phyloP scores from a whole-genome alignment of 2,888 invertebrate species.

The Melolontha melolontha region DNA sequence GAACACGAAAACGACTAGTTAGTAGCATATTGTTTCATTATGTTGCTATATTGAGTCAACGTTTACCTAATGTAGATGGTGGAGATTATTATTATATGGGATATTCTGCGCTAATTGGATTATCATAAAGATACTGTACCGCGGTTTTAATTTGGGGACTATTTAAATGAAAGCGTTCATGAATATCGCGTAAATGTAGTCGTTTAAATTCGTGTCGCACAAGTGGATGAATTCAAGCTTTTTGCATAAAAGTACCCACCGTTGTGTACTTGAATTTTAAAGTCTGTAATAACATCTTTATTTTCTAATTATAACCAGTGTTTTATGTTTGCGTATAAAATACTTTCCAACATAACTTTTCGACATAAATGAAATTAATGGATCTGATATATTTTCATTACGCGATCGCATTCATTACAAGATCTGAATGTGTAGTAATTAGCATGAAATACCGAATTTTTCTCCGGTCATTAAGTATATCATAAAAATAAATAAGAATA shows the following conservation, averaged over 20 bases:
- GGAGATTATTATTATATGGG: conserved; percentile 5
- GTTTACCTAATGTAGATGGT: conserved; percentile 1
- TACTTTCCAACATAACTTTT: too few species aligned
- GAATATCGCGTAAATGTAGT: conserved; percentile 11
- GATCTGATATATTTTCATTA: too few species aligned
- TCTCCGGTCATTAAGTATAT: too few species aligned
- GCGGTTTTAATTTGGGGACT: not conserved
- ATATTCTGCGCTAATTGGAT: conserved; percentile 17
- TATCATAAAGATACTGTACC: not conserved
- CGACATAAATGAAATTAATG: too few species aligned
- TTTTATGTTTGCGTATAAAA: too few species aligned
- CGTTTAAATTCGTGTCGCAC: not conserved
- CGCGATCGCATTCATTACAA: too few species aligned
- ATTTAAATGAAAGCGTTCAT: conserved; percentile 1
- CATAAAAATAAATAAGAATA: too few species aligned
- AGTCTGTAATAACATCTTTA: too few species aligned
- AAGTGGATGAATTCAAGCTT: not conserved
- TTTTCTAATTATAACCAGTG: too few species aligned
- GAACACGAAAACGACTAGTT: not conserved
- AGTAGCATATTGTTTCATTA: not conserved
- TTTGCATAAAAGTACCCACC: not conserved
- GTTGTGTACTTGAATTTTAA: too few species aligned
- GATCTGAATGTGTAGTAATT: too few species aligned
- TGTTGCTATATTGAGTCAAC: not conserved
- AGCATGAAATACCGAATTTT: too few species aligned